Evolutionary conservation across 2,888 invertebrate genomes (phyloP).

Genomic region (Ptilodon capucinus): DNA sequence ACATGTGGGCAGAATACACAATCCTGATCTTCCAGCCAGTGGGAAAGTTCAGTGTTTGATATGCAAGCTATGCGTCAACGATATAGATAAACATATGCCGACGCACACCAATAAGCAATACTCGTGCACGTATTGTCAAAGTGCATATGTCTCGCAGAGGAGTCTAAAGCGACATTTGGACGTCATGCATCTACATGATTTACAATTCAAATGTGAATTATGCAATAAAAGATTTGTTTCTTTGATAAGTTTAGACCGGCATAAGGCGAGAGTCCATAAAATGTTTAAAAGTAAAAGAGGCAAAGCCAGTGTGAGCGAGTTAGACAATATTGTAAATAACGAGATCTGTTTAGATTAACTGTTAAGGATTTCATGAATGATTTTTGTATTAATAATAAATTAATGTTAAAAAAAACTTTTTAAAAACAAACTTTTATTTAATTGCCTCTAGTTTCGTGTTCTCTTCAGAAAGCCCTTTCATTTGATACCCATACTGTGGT

Average conservation of each 20-base stretch:
- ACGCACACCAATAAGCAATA: neutral
- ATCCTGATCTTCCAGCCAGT: neutral
- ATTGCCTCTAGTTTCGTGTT: too few species aligned
- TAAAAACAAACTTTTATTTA: too few species aligned
- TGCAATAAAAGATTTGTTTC: constrained; percentile 19
- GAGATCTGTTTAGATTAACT: too few species aligned
- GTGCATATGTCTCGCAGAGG: constrained; percentile 5
- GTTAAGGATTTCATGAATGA: too few species aligned
- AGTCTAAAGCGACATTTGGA: constrained; percentile 20
- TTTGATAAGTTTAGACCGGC: constrained; percentile 7
- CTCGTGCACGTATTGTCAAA: constrained; percentile 16
- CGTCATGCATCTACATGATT: constrained; percentile 13
- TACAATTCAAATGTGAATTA: constrained; percentile 8
- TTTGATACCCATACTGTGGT: too few species aligned
- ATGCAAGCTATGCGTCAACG: constrained; percentile 11
- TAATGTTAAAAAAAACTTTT: too few species aligned
- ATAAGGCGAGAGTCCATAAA: constrained; percentile 17
- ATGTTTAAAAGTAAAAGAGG: constrained; percentile 5
- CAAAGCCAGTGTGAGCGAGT: neutral
- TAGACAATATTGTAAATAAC: too few species aligned
- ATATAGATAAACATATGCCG: constrained; percentile 17
- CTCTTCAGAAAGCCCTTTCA: too few species aligned
- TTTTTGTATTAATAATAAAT: too few species aligned
- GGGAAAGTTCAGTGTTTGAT: constrained; percentile 16
- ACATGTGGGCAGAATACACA: constrained; percentile 12